Percentiles rank a stretch among this genome's conserved stretches.
phyloP scores from a whole-genome alignment of 92 coral and sea anemone genomes.

The Galaxea fascicularis region DNA sequence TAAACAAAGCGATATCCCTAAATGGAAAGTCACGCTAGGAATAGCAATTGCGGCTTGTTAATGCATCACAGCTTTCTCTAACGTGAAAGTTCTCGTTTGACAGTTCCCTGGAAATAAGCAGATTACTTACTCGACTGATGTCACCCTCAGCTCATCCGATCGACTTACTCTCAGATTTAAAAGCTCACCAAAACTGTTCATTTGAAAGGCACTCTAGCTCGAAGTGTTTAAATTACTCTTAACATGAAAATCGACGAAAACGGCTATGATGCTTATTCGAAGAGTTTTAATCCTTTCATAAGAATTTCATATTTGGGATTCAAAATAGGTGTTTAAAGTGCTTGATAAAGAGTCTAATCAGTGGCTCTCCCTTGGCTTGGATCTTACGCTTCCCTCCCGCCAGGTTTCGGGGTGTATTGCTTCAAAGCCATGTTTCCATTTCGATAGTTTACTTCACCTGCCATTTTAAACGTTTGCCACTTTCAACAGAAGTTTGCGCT shows the following conservation, averaged over 20 bases:
- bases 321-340: neutral
- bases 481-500: no score
- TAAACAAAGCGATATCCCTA: neutral
- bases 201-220: conserved; percentile 27
- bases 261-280: conserved; percentile 15
- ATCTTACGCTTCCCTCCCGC: no score
- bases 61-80: neutral
- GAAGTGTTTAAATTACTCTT: conserved; percentile 19
- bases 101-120: conserved; percentile 14
- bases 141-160: conserved; percentile 33
- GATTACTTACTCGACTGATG: neutral
- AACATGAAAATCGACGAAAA: neutral
- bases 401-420: no score
- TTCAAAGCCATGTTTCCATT: no score
- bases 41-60: conserved; percentile 18
- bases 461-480: no score
- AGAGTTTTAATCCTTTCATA: conserved; percentile 23
- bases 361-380: no score
- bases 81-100: neutral
- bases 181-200: neutral
- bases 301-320: neutral
- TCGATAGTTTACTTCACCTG: no score
- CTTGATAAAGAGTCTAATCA: no score
- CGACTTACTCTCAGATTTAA: conserved; percentile 13
- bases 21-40: conserved; percentile 19